Conservation (phyloP, 2,113 vertebrate genomes). For the Caranx ignobilis region DNA sequence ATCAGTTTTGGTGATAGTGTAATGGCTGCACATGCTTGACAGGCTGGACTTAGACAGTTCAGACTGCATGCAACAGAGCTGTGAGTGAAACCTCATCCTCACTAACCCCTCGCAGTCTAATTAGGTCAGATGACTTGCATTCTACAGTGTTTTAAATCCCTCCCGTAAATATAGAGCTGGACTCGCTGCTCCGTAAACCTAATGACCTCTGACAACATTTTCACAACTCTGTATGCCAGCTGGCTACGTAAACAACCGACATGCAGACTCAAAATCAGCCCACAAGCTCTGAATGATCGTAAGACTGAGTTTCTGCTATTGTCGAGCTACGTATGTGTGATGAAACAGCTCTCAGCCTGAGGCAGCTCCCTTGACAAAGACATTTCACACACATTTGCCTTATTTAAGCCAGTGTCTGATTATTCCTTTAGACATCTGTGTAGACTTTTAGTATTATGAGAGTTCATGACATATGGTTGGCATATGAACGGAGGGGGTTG, state of each 20-base stretch:
- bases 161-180: constrained; percentile 70
- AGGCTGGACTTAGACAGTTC: constrained; percentile 21
- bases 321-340: no score
- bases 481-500: constrained; percentile 8
- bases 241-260: constrained; percentile 41
- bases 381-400: not conserved
- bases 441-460: constrained; percentile 3
- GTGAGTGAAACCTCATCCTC: constrained; percentile 71
- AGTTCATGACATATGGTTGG: constrained; percentile 27
- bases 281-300: not conserved
- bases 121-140: constrained; percentile 80
- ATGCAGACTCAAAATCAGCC: not conserved
- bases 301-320: not conserved
- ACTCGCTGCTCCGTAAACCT: constrained; percentile 63
- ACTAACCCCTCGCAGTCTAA: constrained; percentile 63
- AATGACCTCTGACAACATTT: constrained; percentile 63
- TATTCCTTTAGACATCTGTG: constrained; percentile 1
- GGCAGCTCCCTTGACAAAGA: not conserved
- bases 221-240: constrained; percentile 55
- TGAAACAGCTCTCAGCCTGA: not conserved
- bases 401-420: constrained; percentile 8
- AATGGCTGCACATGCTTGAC: not conserved
- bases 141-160: constrained; percentile 72
- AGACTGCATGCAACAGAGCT: constrained; percentile 25
- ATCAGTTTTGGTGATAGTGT: not conserved